phyloP scores from a whole-genome alignment of 2,113 vertebrate species.

The Oreochromis tanganicae region DNA sequence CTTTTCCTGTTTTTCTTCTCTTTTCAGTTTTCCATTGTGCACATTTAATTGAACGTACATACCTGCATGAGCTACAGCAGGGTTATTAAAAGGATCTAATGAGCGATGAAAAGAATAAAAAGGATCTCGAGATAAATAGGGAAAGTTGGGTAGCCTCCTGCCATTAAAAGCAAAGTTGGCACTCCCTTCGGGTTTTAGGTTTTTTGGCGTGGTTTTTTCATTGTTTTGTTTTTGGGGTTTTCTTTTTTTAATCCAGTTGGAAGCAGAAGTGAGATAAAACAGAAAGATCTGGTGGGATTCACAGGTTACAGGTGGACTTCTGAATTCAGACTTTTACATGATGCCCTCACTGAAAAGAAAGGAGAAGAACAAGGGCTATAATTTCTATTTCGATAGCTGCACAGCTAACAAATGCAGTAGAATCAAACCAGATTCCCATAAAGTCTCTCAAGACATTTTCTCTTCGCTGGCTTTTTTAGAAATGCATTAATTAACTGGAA shows the following conservation, averaged over 20 bases:
- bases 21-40: not conserved
- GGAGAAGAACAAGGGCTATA: not conserved
- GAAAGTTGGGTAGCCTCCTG: not conserved
- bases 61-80: not conserved
- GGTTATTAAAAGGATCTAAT: not conserved
- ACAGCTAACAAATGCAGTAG: not conserved
- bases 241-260: not conserved
- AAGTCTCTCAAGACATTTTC: not conserved
- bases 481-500: not conserved
- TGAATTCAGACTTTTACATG: not conserved
- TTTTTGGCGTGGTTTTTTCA: not conserved
- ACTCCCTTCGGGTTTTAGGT: not conserved
- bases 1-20: constrained; percentile 44
- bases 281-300: not conserved
- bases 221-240: not conserved
- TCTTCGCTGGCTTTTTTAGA: not conserved
- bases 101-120: not conserved
- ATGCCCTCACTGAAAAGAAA: not conserved
- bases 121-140: not conserved
- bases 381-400: not conserved
- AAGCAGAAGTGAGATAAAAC: not conserved
- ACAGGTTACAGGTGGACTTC: not conserved
- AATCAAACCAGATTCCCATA: not conserved
- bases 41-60: not conserved
- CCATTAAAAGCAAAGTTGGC: constrained; percentile 6